Evolutionary conservation across 1,140 invertebrate species (phyloP).

Genomic region (Trichoplusia ni): DNA sequence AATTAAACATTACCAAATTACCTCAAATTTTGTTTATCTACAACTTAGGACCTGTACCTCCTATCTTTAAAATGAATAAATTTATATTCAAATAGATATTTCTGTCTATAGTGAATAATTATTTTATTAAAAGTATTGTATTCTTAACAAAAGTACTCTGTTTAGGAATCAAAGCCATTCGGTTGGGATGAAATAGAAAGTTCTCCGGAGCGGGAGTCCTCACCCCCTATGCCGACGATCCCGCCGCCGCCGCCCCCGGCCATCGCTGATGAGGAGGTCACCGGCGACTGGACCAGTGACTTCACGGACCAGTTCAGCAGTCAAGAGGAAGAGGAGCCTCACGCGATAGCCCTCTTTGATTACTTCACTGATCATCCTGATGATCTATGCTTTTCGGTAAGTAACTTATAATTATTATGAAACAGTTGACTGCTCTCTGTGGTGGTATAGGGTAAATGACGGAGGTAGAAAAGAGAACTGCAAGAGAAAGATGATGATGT

Average conservation of each 20-base stretch:
- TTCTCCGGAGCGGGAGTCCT: conserved; percentile 71
- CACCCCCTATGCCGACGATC: conserved; percentile 89
- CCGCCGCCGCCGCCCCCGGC: conserved; percentile 88
- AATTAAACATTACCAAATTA: too few relatives aligned
- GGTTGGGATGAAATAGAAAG: conserved; percentile 58
- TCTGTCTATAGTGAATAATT: too few relatives aligned
- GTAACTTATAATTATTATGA: conserved; percentile 36
- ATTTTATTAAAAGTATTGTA: too few relatives aligned
- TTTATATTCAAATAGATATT: too few relatives aligned
- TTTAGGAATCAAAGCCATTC: conserved; percentile 60
- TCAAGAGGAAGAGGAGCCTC: conserved; percentile 74
- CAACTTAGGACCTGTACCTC: too few relatives aligned
- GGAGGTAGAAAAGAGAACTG: too few relatives aligned
- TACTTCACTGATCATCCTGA: conserved; percentile 86
- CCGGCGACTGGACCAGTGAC: conserved; percentile 59
- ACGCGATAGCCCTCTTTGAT: conserved; percentile 89
- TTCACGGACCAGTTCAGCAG: neutral
- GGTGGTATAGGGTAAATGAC: too few relatives aligned
- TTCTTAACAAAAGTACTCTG: too few relatives aligned
- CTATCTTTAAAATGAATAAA: too few relatives aligned
- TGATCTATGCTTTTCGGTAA: conserved; percentile 88
- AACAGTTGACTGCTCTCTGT: neutral
- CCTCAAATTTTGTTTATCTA: too few relatives aligned
- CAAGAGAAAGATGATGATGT: too few relatives aligned
- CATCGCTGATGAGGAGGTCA: conserved; percentile 68